Evolutionary conservation across 2,888 invertebrate species (phyloP), one percentile per base, ranked within the genome.

Genomic region (Lochmaea capreae): DNA sequence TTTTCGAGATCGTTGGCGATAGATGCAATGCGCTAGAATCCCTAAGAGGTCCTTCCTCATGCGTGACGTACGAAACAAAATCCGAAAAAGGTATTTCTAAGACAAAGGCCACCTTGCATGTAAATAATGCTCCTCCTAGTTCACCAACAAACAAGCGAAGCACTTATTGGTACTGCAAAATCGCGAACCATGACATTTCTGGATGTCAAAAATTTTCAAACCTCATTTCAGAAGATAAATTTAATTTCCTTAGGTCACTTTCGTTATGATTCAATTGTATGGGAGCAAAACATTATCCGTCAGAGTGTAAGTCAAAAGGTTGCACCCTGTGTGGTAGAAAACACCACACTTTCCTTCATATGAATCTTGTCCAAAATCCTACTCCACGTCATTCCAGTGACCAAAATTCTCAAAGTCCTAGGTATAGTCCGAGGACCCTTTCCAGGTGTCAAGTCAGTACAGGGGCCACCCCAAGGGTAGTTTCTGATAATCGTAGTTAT

Each of bases 281-380:
- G 18, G 71, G 63, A 26, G 52, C 16, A n/a, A 49, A 39, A 43
- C 71, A 65, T 43, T 22, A 5, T 16, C 39, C 52, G 26, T 49
- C 18, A 10, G 39, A 71, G 18, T 71, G 71, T 58, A 66, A 42
- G 42, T 71, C 65, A 12, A 22, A 61, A 59, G 52, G 66, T 84
- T 91, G 33, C 88, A 89, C 78, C 88, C 89, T 73, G 85, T 91
- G 14, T 81, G 91, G 42, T 86, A 85, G 65, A 88, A 87, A 78
- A 88, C 91, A 70, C 89, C 91, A 58, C 66, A 65, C 61, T 14
- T 14, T 39, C 5, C 46, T 59, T 11, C 71, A 71, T 16, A 63
- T 5, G 33, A 69, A 62, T 14, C 43, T 49, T 26, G 49, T 16
- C 46, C 62, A 52, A 52, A 18, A 14, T 66, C n/a, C 46, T 66